phyloP scores from a whole-genome alignment of 2,113 vertebrate genomes.

The Tragelaphus scriptus region DNA sequence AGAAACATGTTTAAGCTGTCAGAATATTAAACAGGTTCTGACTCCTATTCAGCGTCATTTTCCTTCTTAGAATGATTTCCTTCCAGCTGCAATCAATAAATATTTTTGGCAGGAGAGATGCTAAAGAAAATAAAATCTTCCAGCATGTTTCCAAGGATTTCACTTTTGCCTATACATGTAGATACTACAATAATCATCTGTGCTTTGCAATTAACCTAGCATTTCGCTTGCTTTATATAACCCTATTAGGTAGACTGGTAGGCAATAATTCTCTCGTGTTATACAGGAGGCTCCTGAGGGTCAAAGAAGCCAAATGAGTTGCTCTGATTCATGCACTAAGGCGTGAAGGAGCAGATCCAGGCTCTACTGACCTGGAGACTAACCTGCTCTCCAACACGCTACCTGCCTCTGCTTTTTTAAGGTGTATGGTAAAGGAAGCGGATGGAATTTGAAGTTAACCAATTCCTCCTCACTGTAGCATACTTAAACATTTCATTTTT shows the following conservation, averaged over 20 bases:
- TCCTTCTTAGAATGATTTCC: background rate
- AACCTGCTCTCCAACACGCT: background rate
- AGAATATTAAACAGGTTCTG: slow-evolving; percentile 19
- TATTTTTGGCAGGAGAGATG: slow-evolving; percentile 40
- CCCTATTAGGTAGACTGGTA: background rate
- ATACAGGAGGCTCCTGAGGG: background rate
- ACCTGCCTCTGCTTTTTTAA: background rate
- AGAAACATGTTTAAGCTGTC: slow-evolving; percentile 30
- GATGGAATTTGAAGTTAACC: background rate
- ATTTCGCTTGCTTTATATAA: background rate
- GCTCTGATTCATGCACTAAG: background rate
- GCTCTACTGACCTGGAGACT: background rate
- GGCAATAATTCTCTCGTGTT: background rate
- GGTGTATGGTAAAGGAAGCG: background rate
- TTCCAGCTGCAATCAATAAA: slow-evolving; percentile 44
- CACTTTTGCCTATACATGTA: background rate
- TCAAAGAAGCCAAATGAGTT: background rate
- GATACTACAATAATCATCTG: background rate
- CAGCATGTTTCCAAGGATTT: slow-evolving; percentile 29
- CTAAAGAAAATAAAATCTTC: background rate
- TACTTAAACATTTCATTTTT: background rate
- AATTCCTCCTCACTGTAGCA: background rate
- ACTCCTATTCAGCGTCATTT: slow-evolving; percentile 9
- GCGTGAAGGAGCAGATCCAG: background rate
- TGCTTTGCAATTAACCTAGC: background rate